Evolutionary conservation across 2,797 vertebrate species (phyloP).

Genomic region (Sebastes steindachneri): DNA sequence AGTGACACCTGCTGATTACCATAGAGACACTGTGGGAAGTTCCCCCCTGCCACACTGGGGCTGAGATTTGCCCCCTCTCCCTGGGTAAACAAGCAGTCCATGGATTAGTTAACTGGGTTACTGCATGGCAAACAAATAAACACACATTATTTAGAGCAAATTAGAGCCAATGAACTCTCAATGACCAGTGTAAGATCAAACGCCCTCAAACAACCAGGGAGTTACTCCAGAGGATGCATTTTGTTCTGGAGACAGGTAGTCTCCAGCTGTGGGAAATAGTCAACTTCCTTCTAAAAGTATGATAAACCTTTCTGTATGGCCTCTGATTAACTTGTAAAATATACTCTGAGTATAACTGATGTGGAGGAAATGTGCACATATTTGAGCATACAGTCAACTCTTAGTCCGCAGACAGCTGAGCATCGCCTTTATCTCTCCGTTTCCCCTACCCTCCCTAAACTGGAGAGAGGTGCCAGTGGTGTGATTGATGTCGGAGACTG

Average conservation of each 20-base stretch:
- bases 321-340: conserved; percentile 16
- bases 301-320: neutral
- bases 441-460: conserved; percentile 45
- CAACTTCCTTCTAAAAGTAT: neutral
- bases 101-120: conserved; percentile 87
- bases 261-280: conserved; percentile 23
- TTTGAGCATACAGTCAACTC: conserved; percentile 48
- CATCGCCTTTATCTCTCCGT: conserved; percentile 45
- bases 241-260: neutral
- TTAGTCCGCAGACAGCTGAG: conserved; percentile 66
- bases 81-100: conserved; percentile 83
- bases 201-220: conserved; percentile 17
- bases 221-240: neutral
- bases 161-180: conserved; percentile 75
- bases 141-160: conserved; percentile 79
- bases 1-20: conserved; percentile 96
- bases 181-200: conserved; percentile 57
- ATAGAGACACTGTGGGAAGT: conserved; percentile 90
- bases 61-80: conserved; percentile 79
- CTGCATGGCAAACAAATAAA: conserved; percentile 84
- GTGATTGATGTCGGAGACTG: conserved; percentile 80
- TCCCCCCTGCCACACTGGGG: conserved; percentile 79
- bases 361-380: conserved; percentile 25
- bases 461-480: conserved; percentile 64
- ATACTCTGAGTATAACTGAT: conserved; percentile 18